Evolutionary conservation across 1,140 invertebrate genomes (phyloP).

Genomic region (Lepidurus packardi): DNA sequence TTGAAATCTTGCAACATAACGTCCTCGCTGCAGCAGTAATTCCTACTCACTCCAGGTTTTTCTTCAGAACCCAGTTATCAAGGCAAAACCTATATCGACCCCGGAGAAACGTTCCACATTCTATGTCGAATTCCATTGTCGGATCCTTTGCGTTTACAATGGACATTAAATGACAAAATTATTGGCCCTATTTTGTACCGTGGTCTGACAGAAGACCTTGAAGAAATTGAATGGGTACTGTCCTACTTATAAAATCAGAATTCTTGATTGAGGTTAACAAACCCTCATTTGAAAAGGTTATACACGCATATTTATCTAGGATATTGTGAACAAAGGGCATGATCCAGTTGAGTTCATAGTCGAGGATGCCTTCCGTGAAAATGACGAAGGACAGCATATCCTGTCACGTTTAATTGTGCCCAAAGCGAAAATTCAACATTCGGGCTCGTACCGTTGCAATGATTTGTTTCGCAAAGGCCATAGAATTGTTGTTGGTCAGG

Average conservation of each 20-base stretch:
- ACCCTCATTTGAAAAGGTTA: not conserved
- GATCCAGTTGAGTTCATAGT: not conserved
- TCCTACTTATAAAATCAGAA: not conserved
- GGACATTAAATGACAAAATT: conserved; percentile 31
- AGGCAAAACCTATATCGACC: conserved; percentile 30
- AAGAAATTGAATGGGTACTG: conserved; percentile 2
- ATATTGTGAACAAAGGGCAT: not conserved
- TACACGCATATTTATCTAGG: not conserved
- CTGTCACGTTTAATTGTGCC: conserved; percentile 32
- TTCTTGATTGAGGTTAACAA: not conserved
- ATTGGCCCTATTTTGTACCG: conserved; percentile 24
- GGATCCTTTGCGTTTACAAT: conserved; percentile 28
- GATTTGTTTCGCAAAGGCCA: conserved; percentile 31
- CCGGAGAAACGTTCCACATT: conserved; percentile 27
- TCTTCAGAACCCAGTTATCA: conserved; percentile 30
- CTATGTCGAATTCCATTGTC: conserved; percentile 33
- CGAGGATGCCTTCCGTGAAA: conserved; percentile 1
- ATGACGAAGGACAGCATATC: not conserved
- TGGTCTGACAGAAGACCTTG: not conserved
- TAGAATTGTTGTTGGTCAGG: conserved; percentile 26
- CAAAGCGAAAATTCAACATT: conserved; percentile 22
- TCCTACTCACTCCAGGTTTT: conserved; percentile 4
- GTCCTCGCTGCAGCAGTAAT: not conserved
- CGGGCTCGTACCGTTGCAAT: conserved; percentile 32
- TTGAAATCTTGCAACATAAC: not conserved